phyloP scores from a whole-genome alignment of 2,797 vertebrate genomes.

The Propithecus perrieri region DNA sequence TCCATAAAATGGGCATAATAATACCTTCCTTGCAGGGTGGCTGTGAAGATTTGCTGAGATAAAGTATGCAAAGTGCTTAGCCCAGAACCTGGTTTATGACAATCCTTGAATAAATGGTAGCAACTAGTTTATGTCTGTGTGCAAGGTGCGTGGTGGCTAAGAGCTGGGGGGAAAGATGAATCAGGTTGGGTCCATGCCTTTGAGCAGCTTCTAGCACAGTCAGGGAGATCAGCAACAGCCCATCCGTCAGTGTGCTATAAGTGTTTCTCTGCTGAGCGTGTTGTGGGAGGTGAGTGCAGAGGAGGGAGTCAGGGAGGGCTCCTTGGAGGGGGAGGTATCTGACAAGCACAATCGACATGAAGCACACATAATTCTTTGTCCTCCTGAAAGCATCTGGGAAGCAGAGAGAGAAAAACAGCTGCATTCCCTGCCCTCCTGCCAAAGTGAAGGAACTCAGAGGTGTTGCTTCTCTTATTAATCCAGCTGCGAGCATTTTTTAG shows the following conservation, averaged over 20 bases:
- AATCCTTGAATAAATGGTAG: not conserved
- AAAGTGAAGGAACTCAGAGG: not conserved
- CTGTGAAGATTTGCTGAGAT: not conserved
- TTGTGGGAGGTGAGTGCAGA: not conserved
- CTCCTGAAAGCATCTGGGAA: slow-evolving; percentile 12
- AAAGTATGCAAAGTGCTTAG: not conserved
- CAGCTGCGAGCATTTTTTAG: slow-evolving; percentile 53
- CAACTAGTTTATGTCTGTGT: not conserved
- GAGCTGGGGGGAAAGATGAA: not conserved
- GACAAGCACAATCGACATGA: not conserved
- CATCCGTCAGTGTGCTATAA: not conserved
- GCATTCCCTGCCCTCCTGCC: not conserved
- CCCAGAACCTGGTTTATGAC: not conserved
- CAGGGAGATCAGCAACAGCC: not conserved
- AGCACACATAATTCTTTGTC: not conserved
- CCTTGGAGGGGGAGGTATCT: not conserved
- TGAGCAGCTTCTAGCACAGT: not conserved
- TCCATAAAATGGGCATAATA: not conserved
- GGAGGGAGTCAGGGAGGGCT: not conserved
- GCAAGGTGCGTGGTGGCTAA: not conserved
- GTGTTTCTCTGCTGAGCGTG: not conserved
- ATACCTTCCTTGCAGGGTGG: not conserved
- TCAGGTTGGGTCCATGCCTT: not conserved
- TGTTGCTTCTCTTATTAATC: slow-evolving; percentile 49
- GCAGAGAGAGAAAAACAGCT: slow-evolving; percentile 30